Percentiles rank a stretch among this genome's conserved stretches.
Conservation (phyloP, 2,113 vertebrate species). For the Oenanthe melanoleuca region DNA sequence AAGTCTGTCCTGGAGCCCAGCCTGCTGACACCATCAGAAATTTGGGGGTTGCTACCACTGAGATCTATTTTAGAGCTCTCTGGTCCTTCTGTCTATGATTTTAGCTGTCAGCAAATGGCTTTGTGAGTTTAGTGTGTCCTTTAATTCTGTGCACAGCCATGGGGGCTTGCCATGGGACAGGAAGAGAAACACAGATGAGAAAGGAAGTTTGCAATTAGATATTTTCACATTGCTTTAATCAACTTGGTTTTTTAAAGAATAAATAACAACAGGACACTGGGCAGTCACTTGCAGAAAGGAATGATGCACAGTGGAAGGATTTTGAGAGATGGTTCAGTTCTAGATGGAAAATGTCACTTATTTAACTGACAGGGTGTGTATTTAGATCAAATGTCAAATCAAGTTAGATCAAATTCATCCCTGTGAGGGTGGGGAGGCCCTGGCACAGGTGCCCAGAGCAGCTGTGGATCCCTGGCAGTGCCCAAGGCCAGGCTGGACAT, state of each 20-base stretch:
- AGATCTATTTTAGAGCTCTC: background rate
- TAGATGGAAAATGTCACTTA: background rate
- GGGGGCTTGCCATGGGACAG: background rate
- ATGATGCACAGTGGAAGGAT: background rate
- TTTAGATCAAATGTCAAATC: background rate
- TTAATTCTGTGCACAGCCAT: background rate
- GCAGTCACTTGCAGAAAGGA: background rate
- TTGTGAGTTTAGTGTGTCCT: background rate
- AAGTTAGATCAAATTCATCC: background rate
- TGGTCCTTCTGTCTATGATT: background rate
- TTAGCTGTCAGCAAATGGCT: background rate
- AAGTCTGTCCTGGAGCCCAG: background rate
- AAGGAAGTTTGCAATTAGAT: background rate
- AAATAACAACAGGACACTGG: background rate
- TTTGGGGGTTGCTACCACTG: background rate
- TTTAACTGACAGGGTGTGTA: background rate
- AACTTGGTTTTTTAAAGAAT: background rate
- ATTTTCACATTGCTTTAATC: background rate
- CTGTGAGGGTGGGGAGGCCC: fast-evolving
- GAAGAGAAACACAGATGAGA: background rate
- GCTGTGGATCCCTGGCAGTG: background rate
- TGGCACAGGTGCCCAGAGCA: background rate
- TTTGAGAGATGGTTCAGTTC: background rate
- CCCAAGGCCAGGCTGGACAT: background rate
- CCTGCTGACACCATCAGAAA: background rate